A percentile compares a stretch with the other conserved stretches of the same genome.
Conservation (phyloP, 2,797 vertebrate species). For the Myripristis murdjan region DNA sequence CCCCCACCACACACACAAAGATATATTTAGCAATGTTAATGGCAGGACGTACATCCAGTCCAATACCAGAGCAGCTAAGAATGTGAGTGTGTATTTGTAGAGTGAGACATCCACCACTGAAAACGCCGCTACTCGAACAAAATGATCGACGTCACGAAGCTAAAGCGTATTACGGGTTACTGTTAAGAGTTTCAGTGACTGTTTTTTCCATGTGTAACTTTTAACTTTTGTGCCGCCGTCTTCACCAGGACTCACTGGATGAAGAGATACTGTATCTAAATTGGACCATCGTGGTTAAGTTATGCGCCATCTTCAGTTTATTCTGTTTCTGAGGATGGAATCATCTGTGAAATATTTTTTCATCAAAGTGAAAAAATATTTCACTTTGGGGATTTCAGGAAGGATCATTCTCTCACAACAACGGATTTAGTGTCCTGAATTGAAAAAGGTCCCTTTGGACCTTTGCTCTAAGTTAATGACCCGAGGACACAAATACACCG, state of each 20-base stretch:
- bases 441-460: not conserved
- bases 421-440: not conserved
- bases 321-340: not conserved
- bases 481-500: not conserved
- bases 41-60: slow-evolving; percentile 55
- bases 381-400: too few relatives aligned
- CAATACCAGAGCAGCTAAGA: slow-evolving; percentile 24
- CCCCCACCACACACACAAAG: slow-evolving; percentile 38
- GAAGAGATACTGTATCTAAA: too few relatives aligned
- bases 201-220: too few relatives aligned
- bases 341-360: too few relatives aligned
- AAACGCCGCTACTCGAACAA: not conserved
- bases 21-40: slow-evolving; percentile 77
- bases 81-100: slow-evolving; percentile 29
- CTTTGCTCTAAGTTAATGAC: not conserved
- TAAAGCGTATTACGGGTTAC: slow-evolving; percentile 8
- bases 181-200: not conserved
- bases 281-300: too few relatives aligned
- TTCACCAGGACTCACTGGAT: too few relatives aligned
- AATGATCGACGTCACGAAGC: slow-evolving; percentile 12
- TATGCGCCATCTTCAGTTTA: not conserved
- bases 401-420: too few relatives aligned
- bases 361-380: too few relatives aligned
- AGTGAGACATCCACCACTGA: slow-evolving; percentile 25
- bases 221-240: too few relatives aligned